A percentile compares a stretch with the other conserved stretches of the same genome.
Conservation (phyloP, 2,888 invertebrate species). For the Adela reaumurella region DNA sequence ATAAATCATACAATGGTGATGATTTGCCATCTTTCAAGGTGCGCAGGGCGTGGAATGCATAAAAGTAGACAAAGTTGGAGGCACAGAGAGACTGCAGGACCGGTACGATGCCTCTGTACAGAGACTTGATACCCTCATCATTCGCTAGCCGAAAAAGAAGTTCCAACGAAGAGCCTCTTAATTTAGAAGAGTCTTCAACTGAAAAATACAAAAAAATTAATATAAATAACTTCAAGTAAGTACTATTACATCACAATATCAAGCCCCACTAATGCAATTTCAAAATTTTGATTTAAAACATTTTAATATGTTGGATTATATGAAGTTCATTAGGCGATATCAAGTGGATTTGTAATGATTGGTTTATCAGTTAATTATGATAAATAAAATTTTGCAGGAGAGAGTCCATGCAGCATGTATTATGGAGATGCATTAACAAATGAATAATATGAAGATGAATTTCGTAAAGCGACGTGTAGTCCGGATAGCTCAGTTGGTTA, state of each 20-base stretch:
- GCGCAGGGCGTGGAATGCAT: conserved; percentile 84
- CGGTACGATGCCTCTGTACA: conserved; percentile 79
- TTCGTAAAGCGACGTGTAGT: too few relatives aligned
- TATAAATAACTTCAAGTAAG: conserved; percentile 1
- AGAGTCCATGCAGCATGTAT: too few relatives aligned
- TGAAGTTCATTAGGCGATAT: not conserved
- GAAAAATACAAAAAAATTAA: conserved; percentile 19
- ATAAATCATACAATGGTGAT: conserved; percentile 68
- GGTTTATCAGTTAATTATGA: not conserved
- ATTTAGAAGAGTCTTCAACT: conserved; percentile 69
- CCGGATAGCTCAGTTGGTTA: too few relatives aligned
- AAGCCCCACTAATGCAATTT: too few relatives aligned
- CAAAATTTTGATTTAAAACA: not conserved
- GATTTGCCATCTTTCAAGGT: conserved; percentile 46
- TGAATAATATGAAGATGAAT: too few relatives aligned
- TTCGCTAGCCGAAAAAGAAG: conserved; percentile 62
- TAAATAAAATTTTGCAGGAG: too few relatives aligned
- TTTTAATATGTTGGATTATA: conserved; percentile 3
- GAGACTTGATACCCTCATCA: conserved; percentile 62
- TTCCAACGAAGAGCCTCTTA: conserved; percentile 64
- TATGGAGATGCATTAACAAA: too few relatives aligned
- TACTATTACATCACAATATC: not conserved
- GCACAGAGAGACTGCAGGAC: conserved; percentile 80
- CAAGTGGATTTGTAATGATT: conserved; percentile 1
- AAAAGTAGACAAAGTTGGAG: conserved; percentile 94